Percentiles rank a stretch among this genome's conserved stretches.
These are phyloP conservation scores for Didymodactylos carnosus DNA, from an alignment of 2,888 invertebrate species.

Conservation along the genomic window DNA sequence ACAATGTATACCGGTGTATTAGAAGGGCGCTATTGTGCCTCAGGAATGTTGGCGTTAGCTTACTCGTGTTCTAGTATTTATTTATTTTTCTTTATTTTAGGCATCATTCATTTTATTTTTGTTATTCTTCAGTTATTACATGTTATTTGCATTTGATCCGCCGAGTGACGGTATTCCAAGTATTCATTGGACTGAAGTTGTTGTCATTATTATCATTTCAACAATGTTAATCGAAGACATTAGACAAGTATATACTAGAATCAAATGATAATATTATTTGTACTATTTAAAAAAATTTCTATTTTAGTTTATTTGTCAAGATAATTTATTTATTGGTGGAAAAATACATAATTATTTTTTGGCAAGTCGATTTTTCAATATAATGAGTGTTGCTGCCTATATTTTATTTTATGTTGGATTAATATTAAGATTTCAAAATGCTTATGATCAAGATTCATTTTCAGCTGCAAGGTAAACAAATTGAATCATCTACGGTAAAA, in stretches of 20 bases:
- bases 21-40: too few relatives aligned
- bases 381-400: constrained; percentile 15
- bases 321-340: neutral
- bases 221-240: constrained; percentile 9
- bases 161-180: neutral
- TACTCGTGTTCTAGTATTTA: constrained; percentile 1
- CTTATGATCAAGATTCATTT: constrained; percentile 5
- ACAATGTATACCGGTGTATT: too few relatives aligned
- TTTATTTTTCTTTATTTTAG: too few relatives aligned
- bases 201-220: neutral
- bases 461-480: neutral
- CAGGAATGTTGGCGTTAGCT: too few relatives aligned
- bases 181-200: neutral
- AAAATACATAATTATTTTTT: neutral
- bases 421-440: constrained; percentile 22
- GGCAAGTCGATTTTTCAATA: neutral
- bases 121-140: neutral
- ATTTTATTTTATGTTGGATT: constrained; percentile 25
- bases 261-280: too few relatives aligned
- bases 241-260: constrained; percentile 4
- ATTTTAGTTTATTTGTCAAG: neutral
- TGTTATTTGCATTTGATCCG: neutral
- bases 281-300: neutral
- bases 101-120: constrained; percentile 9
- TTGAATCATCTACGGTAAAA: too few relatives aligned